Conservation (phyloP, 1,140 invertebrate species). For the Brachystomella parvula region DNA sequence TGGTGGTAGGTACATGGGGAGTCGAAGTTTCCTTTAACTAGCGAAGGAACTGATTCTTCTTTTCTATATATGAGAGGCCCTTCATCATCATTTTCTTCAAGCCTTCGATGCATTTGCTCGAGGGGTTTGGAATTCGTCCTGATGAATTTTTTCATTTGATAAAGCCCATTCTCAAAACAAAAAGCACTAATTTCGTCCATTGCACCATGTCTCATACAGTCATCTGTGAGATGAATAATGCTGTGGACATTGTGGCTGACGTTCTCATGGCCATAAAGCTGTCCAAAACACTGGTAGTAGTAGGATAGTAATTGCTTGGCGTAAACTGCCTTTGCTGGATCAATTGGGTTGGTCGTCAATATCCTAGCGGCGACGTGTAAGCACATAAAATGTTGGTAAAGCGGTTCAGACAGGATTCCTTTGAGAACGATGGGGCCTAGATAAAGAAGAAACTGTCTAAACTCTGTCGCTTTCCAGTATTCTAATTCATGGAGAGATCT, state of each 20-base stretch:
- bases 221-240: background rate
- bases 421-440: background rate
- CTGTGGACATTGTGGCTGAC: background rate
- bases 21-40: too few relatives aligned
- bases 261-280: background rate
- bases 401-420: background rate
- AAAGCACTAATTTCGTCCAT: background rate
- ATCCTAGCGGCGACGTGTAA: background rate
- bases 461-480: conserved; percentile 7
- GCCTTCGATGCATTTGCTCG: too few relatives aligned
- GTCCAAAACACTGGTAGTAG: too few relatives aligned
- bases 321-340: background rate
- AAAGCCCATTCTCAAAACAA: background rate
- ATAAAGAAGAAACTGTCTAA: background rate
- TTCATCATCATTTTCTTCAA: too few relatives aligned
- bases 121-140: too few relatives aligned
- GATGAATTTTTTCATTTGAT: too few relatives aligned
- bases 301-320: background rate
- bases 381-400: background rate
- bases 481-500: background rate
- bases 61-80: too few relatives aligned
- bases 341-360: background rate
- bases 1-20: too few relatives aligned
- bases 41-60: too few relatives aligned
- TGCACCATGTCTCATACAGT: background rate